Base-by-base conservation (phyloP, 2,113 vertebrate genomes). In the Noctilio leporinus region DNA sequence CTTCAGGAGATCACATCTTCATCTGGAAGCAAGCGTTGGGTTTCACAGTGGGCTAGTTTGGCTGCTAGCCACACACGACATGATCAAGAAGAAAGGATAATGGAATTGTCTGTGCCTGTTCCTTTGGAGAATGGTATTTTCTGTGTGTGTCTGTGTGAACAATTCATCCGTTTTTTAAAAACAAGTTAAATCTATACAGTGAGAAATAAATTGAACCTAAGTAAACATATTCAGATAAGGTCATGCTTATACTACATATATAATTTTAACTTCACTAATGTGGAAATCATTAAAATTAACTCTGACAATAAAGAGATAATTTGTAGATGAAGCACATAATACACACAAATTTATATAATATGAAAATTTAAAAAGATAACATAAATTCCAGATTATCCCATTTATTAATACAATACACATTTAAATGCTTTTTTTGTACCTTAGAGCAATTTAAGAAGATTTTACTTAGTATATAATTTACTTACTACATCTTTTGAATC, bases 11-110 rank as follows among this genome's bases (percentile, higher is more conserved):
- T 98, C 75, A 98, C 98, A 7, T 2, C 99, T 98, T 96, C 97
- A 73, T 98, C 99, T 92, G 99, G 99, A 95, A 98, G 97, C 96
- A 99, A 99, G 95, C 99, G 98, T 24, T 99, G 99, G 99, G 99
- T 99, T 43, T 99, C 99, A 26, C 99, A 99, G 55, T 99, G 99
- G 99, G 99, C 99, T 96, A 99, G 99, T 98, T 97, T 99, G 97
- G 99, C 99, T 98, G 99, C 99, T 95, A 99, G 99, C 98, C 99
- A 99, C 96, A 99, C 99, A 76, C 98, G 98, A 97, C 99, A 99
- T 88, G 99, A 99, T 88, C 99, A 99, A 94, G 99, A 99, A 97
- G 99, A 99, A 90, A 98, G 98, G 22, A 98, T 98, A 91, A 95
- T 98, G 96, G 99, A 99, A 85, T 98, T 99, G 22, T 98, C 98